Evolutionary conservation across 2,797 vertebrate genomes (phyloP).

Genomic region (Typhlichthys eigenmanni): DNA sequence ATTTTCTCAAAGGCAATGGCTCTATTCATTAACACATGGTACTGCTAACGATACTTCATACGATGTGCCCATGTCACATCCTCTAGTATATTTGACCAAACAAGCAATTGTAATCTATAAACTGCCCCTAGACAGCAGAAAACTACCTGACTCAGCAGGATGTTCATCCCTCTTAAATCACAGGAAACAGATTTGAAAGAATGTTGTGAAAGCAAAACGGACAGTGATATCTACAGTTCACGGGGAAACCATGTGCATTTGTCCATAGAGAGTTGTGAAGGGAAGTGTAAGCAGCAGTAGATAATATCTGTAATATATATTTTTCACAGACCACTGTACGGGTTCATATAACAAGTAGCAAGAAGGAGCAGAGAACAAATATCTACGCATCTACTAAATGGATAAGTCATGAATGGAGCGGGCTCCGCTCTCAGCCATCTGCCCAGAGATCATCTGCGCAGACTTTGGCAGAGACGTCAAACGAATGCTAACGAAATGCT

Average conservation of each 20-base stretch:
- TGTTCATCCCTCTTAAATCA: conserved; percentile 19
- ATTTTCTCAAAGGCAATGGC: too few relatives aligned
- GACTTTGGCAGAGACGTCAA: conserved; percentile 20
- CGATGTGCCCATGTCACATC: conserved; percentile 2
- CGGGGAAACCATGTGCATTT: too few relatives aligned
- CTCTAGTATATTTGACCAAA: conserved; percentile 19
- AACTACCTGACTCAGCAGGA: conserved; percentile 19
- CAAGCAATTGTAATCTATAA: background rate
- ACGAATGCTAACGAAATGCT: conserved; percentile 11
- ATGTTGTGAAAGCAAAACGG: conserved; percentile 6
- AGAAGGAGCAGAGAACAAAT: too few relatives aligned
- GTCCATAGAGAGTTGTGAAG: too few relatives aligned
- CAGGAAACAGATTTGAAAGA: conserved; percentile 48
- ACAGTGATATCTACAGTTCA: background rate
- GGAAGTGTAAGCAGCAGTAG: too few relatives aligned
- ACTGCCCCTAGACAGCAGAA: conserved; percentile 1
- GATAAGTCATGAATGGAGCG: background rate
- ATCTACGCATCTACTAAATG: too few relatives aligned
- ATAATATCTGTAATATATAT: too few relatives aligned
- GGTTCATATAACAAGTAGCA: too few relatives aligned
- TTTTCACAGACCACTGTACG: background rate
- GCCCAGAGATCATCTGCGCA: background rate
- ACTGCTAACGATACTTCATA: conserved; percentile 8
- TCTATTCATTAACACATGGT: too few relatives aligned
- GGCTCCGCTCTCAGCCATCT: background rate